These are phyloP conservation scores for Emberiza fucata DNA, from an alignment of 2,113 vertebrate genomes.

Conservation along the genomic window DNA sequence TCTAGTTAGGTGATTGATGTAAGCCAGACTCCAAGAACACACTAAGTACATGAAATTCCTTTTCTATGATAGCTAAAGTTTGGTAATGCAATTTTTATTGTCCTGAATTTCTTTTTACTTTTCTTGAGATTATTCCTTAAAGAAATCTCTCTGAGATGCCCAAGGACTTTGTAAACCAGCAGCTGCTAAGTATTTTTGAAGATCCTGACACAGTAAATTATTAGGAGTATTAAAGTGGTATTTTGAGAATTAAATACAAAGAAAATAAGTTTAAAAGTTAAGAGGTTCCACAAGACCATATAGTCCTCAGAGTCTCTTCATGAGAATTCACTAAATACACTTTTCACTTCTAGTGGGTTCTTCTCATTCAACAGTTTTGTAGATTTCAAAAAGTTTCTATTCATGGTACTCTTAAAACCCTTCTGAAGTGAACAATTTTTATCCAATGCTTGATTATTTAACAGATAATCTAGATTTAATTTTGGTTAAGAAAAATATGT, in stretches of 20 bases:
- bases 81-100: background rate
- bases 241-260: background rate
- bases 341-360: background rate
- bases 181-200: background rate
- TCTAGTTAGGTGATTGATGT: background rate
- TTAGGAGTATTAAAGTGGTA: background rate
- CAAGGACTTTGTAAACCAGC: background rate
- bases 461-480: slow-evolving; percentile 60
- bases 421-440: background rate
- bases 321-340: background rate
- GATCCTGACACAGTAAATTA: background rate
- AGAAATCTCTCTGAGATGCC: background rate
- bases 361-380: background rate
- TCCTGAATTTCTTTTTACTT: background rate
- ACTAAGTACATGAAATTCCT: background rate
- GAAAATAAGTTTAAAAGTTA: background rate
- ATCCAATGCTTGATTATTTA: background rate
- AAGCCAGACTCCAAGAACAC: background rate
- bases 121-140: background rate
- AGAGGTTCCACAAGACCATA: background rate
- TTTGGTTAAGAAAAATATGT: slow-evolving; percentile 51
- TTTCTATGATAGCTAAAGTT: background rate
- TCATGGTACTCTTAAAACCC: background rate
- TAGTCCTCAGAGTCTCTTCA: background rate
- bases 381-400: slow-evolving; percentile 3